phyloP scores from a whole-genome alignment of 1,140 invertebrate genomes.

The Rhyacophila brunnea region DNA sequence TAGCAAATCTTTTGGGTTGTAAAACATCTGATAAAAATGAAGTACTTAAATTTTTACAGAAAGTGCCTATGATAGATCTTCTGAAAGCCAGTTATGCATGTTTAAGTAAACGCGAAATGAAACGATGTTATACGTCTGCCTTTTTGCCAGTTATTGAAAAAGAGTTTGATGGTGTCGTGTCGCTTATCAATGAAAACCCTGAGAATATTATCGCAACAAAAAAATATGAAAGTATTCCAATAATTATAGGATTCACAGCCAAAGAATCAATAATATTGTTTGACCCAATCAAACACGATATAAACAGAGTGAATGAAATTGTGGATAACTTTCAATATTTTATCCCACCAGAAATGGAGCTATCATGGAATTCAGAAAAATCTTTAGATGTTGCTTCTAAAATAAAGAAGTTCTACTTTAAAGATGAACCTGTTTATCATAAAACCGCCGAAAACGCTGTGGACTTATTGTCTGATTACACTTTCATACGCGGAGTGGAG shows the following conservation, averaged over 20 bases:
- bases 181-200: constrained; percentile 11
- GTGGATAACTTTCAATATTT: constrained; percentile 19
- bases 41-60: constrained; percentile 19
- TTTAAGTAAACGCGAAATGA: background rate
- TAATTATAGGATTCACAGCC: constrained; percentile 12
- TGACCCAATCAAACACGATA: constrained; percentile 8
- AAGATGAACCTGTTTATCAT: background rate
- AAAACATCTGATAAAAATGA: background rate
- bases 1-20: constrained; percentile 17
- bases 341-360: constrained; percentile 9
- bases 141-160: constrained; percentile 18
- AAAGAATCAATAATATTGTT: constrained; percentile 19
- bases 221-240: constrained; percentile 7
- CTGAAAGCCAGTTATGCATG: background rate
- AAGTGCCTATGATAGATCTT: constrained; percentile 9
- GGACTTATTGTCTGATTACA: constrained; percentile 16
- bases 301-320: constrained; percentile 6
- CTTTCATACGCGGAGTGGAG: constrained; percentile 7
- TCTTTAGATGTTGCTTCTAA: background rate
- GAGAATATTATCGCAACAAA: constrained; percentile 5
- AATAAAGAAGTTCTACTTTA: constrained; percentile 17
- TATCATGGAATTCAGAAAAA: constrained; percentile 1
- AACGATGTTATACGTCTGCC: constrained; percentile 2
- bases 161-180: background rate
- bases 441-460: background rate